These are phyloP conservation scores for Eupithecia centaureata DNA, from an alignment of 2,888 invertebrate species.

Conservation along the genomic window DNA sequence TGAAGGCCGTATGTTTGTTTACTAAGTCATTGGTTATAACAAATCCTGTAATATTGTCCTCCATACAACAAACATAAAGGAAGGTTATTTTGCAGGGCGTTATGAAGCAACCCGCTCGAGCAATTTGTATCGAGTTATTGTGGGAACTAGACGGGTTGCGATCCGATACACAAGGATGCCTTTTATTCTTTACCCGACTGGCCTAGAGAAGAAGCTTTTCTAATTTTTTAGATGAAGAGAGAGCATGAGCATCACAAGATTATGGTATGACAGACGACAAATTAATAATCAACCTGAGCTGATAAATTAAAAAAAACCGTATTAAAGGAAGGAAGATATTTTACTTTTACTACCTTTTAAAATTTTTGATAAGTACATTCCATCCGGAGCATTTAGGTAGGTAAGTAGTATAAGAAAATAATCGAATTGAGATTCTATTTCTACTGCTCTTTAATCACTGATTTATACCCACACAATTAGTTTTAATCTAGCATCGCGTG, in stretches of 20 bases:
- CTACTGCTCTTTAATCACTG: constrained; percentile 7
- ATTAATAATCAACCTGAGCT: neutral
- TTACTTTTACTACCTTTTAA: too few species aligned
- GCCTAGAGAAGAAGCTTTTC: neutral
- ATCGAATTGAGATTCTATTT: neutral
- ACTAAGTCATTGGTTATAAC: too few species aligned
- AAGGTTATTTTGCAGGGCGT: constrained; percentile 44
- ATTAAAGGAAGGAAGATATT: neutral
- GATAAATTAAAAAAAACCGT: neutral
- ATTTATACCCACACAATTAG: constrained; percentile 26
- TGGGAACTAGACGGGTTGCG: constrained; percentile 51
- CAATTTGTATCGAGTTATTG: constrained; percentile 66
- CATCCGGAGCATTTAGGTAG: neutral
- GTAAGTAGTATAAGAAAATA: neutral
- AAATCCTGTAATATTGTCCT: neutral
- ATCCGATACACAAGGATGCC: constrained; percentile 16
- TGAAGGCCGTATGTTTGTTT: neutral
- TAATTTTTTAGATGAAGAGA: neutral
- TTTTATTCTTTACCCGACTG: neutral
- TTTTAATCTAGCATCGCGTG: constrained; percentile 29
- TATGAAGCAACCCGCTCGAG: constrained; percentile 63
- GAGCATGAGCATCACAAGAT: neutral
- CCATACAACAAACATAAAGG: constrained; percentile 12
- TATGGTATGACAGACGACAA: neutral
- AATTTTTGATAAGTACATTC: neutral